Conservation (phyloP, 2,113 vertebrate species). For the Bubalus kerabau region DNA sequence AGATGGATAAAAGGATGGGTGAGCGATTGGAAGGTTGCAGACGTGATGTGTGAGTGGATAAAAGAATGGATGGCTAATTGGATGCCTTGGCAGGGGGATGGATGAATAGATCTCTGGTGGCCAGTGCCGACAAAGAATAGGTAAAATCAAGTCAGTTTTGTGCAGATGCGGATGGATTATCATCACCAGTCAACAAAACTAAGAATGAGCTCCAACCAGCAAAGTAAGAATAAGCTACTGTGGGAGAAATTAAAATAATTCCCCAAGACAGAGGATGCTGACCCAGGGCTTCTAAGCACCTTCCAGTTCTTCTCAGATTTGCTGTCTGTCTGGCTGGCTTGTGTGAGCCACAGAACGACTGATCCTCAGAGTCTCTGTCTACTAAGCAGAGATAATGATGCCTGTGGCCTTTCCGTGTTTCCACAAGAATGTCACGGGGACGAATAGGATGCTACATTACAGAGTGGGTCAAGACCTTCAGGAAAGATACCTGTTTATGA, state of each 20-base stretch:
- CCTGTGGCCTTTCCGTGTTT: slow-evolving; percentile 27
- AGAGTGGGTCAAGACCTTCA: slow-evolving; percentile 1
- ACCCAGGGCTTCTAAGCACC: not conserved
- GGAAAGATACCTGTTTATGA: slow-evolving; percentile 22
- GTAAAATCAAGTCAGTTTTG: not conserved
- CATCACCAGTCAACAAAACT: slow-evolving; percentile 7
- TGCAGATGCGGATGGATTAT: not conserved
- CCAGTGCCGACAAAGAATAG: not conserved
- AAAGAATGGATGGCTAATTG: accelerated
- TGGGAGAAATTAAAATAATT: not conserved
- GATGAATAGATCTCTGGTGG: not conserved
- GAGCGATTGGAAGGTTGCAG: not conserved
- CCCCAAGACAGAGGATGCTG: not conserved
- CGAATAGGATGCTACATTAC: not conserved
- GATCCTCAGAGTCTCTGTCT: not conserved
- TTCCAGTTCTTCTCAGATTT: not conserved
- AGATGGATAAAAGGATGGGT: not conserved
- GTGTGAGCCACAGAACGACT: not conserved
- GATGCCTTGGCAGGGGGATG: not conserved
- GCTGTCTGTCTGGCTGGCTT: not conserved
- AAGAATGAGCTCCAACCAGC: not conserved
- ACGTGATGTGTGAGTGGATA: not conserved
- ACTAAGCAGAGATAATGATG: slow-evolving; percentile 3
- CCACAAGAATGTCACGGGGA: slow-evolving; percentile 1
- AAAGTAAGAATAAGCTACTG: not conserved